Evolutionary conservation across 2,888 invertebrate genomes (phyloP).

Genomic region (Capitulum mitella): DNA sequence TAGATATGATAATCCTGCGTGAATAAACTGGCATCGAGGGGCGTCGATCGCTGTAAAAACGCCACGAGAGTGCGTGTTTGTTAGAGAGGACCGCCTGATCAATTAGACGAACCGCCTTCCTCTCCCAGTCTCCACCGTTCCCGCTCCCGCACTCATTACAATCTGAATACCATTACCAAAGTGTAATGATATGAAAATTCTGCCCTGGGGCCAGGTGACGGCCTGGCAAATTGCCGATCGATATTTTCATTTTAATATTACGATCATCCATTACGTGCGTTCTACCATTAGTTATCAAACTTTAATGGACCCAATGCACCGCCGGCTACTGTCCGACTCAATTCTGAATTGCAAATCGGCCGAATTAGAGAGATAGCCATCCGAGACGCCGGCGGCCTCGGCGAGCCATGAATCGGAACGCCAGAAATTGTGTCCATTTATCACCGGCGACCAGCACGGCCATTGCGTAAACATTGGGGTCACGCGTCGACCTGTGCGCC

Average conservation of each 20-base stretch:
- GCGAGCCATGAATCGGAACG: background rate
- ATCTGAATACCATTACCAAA: slow-evolving; percentile 1
- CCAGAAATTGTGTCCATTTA: background rate
- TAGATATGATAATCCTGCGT: background rate
- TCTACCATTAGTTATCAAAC: slow-evolving; percentile 19
- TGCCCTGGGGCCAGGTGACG: background rate
- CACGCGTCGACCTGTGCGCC: background rate
- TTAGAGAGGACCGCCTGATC: background rate
- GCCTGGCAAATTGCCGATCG: background rate
- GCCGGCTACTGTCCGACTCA: background rate
- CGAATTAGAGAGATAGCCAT: background rate
- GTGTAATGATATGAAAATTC: background rate
- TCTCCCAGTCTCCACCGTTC: background rate
- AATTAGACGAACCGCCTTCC: background rate
- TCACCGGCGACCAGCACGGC: background rate
- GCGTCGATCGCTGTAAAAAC: background rate
- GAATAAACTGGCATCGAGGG: background rate
- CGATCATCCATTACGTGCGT: background rate
- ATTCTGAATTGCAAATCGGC: slow-evolving; percentile 3
- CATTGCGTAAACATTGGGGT: slow-evolving; percentile 1
- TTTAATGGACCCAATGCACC: background rate
- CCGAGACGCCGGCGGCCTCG: background rate
- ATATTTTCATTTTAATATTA: slow-evolving; percentile 18
- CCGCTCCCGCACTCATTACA: background rate
- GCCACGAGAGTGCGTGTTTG: background rate